Evolutionary conservation across 2,888 invertebrate species (phyloP).

Genomic region (Phaonia tiefii): DNA sequence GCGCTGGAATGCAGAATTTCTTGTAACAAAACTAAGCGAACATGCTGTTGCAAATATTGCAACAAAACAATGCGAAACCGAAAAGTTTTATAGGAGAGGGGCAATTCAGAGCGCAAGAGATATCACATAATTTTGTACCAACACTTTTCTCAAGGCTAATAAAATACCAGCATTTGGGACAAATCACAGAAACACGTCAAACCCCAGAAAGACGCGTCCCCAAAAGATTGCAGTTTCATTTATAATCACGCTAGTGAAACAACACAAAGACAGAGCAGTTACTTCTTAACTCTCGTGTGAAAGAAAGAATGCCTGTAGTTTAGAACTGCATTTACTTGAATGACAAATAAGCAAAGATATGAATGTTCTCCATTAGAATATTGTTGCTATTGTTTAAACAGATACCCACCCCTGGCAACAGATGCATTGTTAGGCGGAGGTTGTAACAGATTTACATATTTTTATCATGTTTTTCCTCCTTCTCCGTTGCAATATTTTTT

Average conservation of each 20-base stretch:
- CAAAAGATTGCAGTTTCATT: neutral
- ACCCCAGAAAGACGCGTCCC: slow-evolving; percentile 24
- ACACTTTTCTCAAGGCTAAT: slow-evolving; percentile 26
- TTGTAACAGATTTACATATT: neutral
- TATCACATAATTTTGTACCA: neutral
- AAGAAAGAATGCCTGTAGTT: neutral
- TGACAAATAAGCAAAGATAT: neutral
- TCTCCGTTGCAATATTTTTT: too few relatives aligned
- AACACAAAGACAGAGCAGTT: slow-evolving; percentile 21
- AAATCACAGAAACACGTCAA: slow-evolving; percentile 2
- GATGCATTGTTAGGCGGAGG: neutral
- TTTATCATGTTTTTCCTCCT: too few relatives aligned
- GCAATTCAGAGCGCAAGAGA: neutral
- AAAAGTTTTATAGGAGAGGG: too few relatives aligned
- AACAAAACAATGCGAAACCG: neutral
- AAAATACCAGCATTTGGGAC: neutral
- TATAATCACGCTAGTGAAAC: neutral
- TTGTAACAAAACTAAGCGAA: slow-evolving; percentile 35
- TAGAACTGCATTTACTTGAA: neutral
- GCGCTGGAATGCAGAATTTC: slow-evolving; percentile 12
- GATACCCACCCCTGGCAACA: neutral
- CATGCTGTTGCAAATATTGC: slow-evolving; percentile 56
- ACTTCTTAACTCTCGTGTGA: slow-evolving; percentile 23
- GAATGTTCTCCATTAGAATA: neutral
- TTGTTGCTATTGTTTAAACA: neutral